phyloP scores from a whole-genome alignment of 1,140 invertebrate species.

The Oncopodura yosiiana region DNA sequence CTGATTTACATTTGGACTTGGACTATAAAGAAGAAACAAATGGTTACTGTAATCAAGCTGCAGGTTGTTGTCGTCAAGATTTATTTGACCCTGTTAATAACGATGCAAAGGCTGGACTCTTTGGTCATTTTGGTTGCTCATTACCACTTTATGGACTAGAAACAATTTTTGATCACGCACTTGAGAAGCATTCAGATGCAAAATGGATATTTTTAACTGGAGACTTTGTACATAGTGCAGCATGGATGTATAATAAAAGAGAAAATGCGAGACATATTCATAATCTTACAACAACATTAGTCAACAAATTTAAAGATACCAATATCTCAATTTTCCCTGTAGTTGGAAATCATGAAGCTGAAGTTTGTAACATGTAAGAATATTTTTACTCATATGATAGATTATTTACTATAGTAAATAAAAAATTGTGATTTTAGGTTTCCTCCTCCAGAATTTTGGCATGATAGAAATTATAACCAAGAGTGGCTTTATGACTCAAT shows the following conservation, averaged over 20 bases:
- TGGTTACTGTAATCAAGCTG: conserved; percentile 41
- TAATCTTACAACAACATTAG: conserved; percentile 42
- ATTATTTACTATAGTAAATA: background rate
- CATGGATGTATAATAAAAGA: conserved; percentile 19
- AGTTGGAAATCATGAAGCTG: conserved; percentile 55
- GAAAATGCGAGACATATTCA: conserved; percentile 43
- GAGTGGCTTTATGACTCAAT: conserved; percentile 17
- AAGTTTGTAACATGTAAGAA: conserved; percentile 50
- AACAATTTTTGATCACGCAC: conserved; percentile 4
- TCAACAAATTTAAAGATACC: conserved; percentile 47
- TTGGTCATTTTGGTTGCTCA: conserved; percentile 2
- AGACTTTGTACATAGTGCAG: conserved; percentile 49
- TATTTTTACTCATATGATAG: background rate
- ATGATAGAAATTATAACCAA: conserved; percentile 2
- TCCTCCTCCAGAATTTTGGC: conserved; percentile 12
- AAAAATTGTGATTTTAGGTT: conserved; percentile 3
- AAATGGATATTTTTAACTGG: conserved; percentile 54
- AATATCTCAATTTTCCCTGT: conserved; percentile 49
- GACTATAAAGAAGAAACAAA: conserved; percentile 42
- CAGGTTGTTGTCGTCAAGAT: conserved; percentile 43
- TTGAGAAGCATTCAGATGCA: conserved; percentile 36
- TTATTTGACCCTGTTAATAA: conserved; percentile 22
- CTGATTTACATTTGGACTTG: conserved; percentile 45
- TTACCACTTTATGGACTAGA: conserved; percentile 5
- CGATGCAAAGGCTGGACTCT: background rate